A percentile compares a stretch with the other conserved stretches of the same genome.
Conservation (phyloP, 2,888 invertebrate species). For the Gymnocheta viridis region DNA sequence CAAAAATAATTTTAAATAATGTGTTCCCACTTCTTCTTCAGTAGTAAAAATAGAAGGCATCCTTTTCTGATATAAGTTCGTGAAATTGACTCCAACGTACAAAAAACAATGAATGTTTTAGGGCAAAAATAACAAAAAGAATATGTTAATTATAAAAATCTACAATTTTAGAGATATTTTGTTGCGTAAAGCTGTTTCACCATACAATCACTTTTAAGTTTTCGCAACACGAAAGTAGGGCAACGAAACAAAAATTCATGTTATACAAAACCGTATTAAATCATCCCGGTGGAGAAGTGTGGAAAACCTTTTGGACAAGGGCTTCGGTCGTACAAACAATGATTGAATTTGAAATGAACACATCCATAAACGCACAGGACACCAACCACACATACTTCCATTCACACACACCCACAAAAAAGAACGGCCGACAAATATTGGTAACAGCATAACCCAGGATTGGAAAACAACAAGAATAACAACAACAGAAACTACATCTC, state of each 20-base stretch:
- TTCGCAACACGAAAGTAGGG: background rate
- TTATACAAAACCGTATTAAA: background rate
- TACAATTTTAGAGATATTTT: too few species aligned
- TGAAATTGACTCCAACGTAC: too few species aligned
- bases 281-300: slow-evolving; percentile 9
- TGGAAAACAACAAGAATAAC: too few species aligned
- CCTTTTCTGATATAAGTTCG: too few species aligned
- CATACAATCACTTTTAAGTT: too few species aligned
- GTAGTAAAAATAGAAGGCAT: too few species aligned
- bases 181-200: too few species aligned
- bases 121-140: too few species aligned
- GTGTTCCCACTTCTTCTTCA: too few species aligned
- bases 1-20: too few species aligned
- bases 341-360: slow-evolving; percentile 36
- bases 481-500: slow-evolving; percentile 40
- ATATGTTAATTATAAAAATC: too few species aligned
- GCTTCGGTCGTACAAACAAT: slow-evolving; percentile 37
- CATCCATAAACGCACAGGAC: background rate
- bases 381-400: background rate
- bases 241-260: slow-evolving; percentile 6
- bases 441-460: slow-evolving; percentile 37
- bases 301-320: slow-evolving; percentile 29
- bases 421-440: slow-evolving; percentile 33
- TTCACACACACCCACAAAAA: background rate
- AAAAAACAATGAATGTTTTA: too few species aligned